Conservation (phyloP, 2,888 invertebrate genomes). For the Periphyllus acericola region DNA sequence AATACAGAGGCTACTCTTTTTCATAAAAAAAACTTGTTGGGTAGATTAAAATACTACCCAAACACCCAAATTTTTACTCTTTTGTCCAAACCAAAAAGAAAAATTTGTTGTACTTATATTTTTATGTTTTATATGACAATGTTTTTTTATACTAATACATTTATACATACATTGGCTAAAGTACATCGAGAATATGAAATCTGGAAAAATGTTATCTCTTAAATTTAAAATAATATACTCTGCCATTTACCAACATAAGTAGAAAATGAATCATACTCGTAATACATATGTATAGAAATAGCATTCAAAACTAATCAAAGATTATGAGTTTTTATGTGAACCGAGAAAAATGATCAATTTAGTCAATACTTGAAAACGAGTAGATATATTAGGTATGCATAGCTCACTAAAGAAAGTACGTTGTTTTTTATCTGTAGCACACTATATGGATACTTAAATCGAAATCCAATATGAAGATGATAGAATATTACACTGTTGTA, state of each 20-base stretch:
- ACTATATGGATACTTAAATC: background rate
- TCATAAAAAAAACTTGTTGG: background rate
- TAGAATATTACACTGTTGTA: background rate
- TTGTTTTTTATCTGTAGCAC: constrained; percentile 19
- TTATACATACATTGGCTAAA: background rate
- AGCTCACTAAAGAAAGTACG: background rate
- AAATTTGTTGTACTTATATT: background rate
- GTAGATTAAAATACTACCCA: too few species aligned
- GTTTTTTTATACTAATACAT: background rate
- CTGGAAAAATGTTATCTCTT: background rate
- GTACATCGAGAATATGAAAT: background rate
- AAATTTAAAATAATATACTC: background rate
- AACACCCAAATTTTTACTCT: background rate
- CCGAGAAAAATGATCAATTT: background rate
- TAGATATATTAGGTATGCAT: background rate
- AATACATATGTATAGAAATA: background rate
- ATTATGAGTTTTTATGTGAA: background rate
- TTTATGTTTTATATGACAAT: background rate
- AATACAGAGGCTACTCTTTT: too few species aligned
- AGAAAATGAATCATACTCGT: background rate
- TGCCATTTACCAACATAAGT: background rate
- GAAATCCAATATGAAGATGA: background rate
- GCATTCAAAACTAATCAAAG: background rate
- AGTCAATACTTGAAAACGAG: background rate
- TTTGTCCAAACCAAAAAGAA: background rate